Evolutionary conservation across 2,888 invertebrate genomes (phyloP), one percentile per base, ranked within the genome.

Genomic region (Helleia helle): DNA sequence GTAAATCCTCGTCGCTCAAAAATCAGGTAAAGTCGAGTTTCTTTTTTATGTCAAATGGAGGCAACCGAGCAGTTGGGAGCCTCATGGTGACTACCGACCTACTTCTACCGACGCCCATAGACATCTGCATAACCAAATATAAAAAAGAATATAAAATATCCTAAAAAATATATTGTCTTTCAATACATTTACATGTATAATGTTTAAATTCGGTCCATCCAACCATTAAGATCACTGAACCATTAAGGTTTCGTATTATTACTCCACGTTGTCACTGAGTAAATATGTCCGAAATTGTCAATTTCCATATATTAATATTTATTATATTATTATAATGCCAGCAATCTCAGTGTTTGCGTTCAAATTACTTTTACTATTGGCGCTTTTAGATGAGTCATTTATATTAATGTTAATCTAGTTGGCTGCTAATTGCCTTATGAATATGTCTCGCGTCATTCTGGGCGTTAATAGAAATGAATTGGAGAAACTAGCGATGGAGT

Each of bases 401-500:
- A 30, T 40, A 39, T 31, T 31, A 39, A 31, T 30, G 9, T 22
- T 14, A 11, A 9, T 24, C 24, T 22, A 36, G 25, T 22, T 14
- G 22, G 36, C n/a, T n/a, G 38, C 24, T 40, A 26, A 39, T 39
- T 39, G 30, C 22, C 15, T 31, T 40, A 37, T 36, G 36, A 36
- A 37, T 37, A 40, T 34, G 25, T 26, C 40, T 17, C 25, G 30
- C 15, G 25, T 40, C 40, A 40, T 25, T 25, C 31, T 15, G 22
- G 36, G 36, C 24, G 36, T 9, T 40, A 40, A 40, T 34, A 40
- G 31, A 31, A 26, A 40, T 26, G 14, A 40, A 39, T 39, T 39
- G 24, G 36, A 22, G 7, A 8, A 18, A 8, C 17, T 1, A 34
- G 11, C 18, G 34, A 34, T 12, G 3, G 22, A 34, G 11, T 34